Base-by-base conservation (phyloP, 2,113 vertebrate species). In the Anhinga rufa region DNA sequence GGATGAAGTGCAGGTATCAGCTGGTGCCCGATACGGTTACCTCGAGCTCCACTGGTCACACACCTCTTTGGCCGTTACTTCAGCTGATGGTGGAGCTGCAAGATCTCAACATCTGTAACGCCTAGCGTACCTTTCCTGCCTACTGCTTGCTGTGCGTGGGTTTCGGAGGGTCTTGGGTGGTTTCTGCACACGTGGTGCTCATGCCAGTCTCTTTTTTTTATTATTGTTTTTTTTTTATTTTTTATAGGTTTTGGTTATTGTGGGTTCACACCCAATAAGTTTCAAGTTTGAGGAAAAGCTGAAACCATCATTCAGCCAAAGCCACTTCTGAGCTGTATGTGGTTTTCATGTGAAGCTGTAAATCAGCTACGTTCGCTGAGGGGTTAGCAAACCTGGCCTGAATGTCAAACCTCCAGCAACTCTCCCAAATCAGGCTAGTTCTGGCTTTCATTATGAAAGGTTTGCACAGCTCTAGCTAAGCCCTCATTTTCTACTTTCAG, bases 401-500 rank as follows among this genome's bases (percentile, higher is more conserved):
- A 87, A 89, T 92, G 88, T 93, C 74, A 87, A n/a, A 91, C 70
- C 91, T 92, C 66, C 69, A 91, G 77, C 88, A 94, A 34, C 28
- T 76, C 61, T 76, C 66, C 28, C 77, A 89, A 65, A 89, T 84
- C 81, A 57, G 77, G 48, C 83, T 82, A 28, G 78, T 66, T 95
- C 85, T 95, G 93, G 87, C 38, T 93, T 95, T 96, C 82, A 95
- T 96, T 96, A 93, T 42, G 70, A 94, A 96, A 94, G 78, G 82
- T 83, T 94, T 95, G 82, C 71, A 86, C 90, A 90, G 87, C 82
- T 96, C 85, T 94, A 90, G 90, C 93, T 97, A 96, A 97, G 90
- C 90, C 54, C 54, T 92, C 64, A 74, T 97, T 95, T 97, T 96
- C 94, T 88, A 92, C 92, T 96, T 96, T 93, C 81, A 91, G 94